Conservation (phyloP, 2,113 vertebrate genomes). For the Fukomys damarensis region DNA sequence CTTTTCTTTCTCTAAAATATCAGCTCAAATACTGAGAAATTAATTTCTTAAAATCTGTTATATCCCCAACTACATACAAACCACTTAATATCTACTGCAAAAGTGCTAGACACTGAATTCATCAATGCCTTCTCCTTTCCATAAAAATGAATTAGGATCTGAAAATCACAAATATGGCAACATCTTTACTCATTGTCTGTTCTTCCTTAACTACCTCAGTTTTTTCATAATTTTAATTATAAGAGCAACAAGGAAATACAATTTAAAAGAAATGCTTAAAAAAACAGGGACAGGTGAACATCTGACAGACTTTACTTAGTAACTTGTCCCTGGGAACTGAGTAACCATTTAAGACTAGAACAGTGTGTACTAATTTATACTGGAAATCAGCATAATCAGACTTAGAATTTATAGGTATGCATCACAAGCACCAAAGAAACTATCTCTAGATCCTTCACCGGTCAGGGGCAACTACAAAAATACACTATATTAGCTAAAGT, state of each 20-base stretch:
- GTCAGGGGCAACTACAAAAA: neutral
- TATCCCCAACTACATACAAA: neutral
- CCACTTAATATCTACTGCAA: slow-evolving; percentile 1
- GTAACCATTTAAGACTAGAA: neutral
- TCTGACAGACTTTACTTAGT: neutral
- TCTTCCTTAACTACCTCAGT: neutral
- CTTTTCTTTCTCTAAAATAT: neutral
- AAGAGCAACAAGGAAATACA: neutral
- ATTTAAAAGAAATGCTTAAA: neutral
- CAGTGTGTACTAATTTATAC: neutral
- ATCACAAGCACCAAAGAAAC: neutral
- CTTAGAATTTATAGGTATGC: neutral
- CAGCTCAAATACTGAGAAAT: neutral
- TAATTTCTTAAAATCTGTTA: neutral
- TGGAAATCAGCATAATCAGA: neutral
- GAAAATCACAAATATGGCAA: neutral
- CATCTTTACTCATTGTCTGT: neutral
- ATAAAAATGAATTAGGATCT: neutral
- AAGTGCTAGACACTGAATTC: neutral
- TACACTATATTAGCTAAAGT: neutral
- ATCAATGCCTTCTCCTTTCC: neutral
- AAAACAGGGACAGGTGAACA: neutral
- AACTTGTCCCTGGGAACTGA: neutral
- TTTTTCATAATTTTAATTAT: neutral
- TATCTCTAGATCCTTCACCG: neutral